Conservation (phyloP, 2,888 invertebrate species). For the Drosophila buzzatii region DNA sequence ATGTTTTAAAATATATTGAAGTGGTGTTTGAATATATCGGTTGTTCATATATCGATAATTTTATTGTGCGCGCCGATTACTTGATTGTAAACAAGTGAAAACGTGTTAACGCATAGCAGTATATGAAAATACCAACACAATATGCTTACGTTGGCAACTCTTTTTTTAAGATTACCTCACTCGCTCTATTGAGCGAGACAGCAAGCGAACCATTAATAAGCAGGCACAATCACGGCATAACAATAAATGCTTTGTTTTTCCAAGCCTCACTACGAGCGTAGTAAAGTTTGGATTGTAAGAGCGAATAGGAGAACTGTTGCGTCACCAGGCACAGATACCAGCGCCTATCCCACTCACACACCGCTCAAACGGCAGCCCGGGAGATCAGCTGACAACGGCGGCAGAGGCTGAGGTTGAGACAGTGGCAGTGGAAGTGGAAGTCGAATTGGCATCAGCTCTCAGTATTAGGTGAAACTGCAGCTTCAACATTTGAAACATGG, state of each 20-base stretch:
- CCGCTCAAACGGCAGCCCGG: conserved; percentile 12
- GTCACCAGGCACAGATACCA: conserved; percentile 37
- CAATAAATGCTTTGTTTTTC: conserved; percentile 61
- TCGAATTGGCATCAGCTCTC: conserved; percentile 4
- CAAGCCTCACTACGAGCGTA: conserved; percentile 40
- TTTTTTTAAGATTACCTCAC: conserved; percentile 47
- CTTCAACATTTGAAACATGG: conserved; percentile 37
- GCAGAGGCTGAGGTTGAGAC: conserved; percentile 9
- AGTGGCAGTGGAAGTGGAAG: conserved; percentile 11
- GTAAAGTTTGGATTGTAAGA: conserved; percentile 46
- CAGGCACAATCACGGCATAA: conserved; percentile 55
- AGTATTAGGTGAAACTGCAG: conserved; percentile 13
- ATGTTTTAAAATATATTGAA: conserved; percentile 5
- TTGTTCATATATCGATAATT: neutral
- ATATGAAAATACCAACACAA: conserved; percentile 8
- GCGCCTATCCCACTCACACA: conserved; percentile 15
- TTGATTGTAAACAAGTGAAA: conserved; percentile 22
- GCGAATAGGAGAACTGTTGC: conserved; percentile 44
- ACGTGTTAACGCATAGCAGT: conserved; percentile 9
- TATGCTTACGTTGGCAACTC: conserved; percentile 30
- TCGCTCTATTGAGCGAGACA: conserved; percentile 61
- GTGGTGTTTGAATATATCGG: neutral
- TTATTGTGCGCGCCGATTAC: conserved; percentile 27
- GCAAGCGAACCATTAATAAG: conserved; percentile 53
- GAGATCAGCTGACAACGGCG: conserved; percentile 56